phyloP scores from a whole-genome alignment of 2,888 invertebrate genomes.

The Meghimatium bilineatum region DNA sequence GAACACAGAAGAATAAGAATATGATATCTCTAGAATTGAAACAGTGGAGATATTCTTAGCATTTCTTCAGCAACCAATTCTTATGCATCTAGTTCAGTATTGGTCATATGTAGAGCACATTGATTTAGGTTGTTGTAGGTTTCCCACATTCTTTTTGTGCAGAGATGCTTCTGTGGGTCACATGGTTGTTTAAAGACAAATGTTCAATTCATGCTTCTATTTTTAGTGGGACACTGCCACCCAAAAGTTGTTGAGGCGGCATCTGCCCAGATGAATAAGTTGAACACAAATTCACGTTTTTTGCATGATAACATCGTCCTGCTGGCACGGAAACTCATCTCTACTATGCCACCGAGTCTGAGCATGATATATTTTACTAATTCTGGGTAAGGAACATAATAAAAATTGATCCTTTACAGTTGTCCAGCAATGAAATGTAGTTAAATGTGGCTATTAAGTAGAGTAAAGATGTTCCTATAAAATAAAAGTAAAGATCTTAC shows the following conservation, averaged over 20 bases:
- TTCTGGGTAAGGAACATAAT: constrained; percentile 85
- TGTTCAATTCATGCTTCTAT: not conserved
- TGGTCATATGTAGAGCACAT: no score
- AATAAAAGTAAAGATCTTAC: no score
- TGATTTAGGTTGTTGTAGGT: no score
- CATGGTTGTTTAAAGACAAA: not conserved
- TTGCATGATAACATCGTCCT: constrained; percentile 96
- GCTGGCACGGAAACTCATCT: constrained; percentile 89
- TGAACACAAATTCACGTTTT: constrained; percentile 97
- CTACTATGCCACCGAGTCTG: constrained; percentile 89
- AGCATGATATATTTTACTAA: constrained; percentile 97
- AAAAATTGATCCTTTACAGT: not conserved
- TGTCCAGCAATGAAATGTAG: no score
- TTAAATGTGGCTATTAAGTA: no score
- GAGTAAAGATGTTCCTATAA: not conserved
- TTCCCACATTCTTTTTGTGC: no score
- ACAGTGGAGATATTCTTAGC: no score
- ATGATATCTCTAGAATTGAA: no score
- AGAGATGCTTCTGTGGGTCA: no score
- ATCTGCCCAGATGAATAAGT: constrained; percentile 90
- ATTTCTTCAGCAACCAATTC: no score
- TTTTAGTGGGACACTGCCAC: constrained; percentile 97
- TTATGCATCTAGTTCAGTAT: no score
- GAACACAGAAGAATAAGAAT: no score
- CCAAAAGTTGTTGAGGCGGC: constrained; percentile 94